Percentiles rank a stretch among this genome's conserved stretches.
These are phyloP conservation scores for Plecturocebus donacophilus DNA, from an alignment of 2,113 vertebrate species.

Conservation along the genomic window DNA sequence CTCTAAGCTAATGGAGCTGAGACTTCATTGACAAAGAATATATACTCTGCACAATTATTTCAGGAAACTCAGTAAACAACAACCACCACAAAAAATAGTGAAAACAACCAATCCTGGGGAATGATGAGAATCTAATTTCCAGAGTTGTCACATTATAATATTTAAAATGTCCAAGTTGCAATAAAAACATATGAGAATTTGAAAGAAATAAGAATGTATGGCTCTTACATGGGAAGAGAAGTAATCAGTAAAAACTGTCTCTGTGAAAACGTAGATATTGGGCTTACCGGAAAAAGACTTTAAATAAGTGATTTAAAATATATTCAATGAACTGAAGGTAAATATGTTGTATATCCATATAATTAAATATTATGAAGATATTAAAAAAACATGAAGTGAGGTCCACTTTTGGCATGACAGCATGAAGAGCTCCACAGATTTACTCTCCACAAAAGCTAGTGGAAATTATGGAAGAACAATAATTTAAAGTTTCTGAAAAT, in stretches of 20 bases:
- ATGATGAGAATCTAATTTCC: background rate
- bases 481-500: background rate
- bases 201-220: background rate
- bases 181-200: background rate
- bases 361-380: background rate
- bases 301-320: background rate
- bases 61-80: background rate
- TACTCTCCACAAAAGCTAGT: background rate
- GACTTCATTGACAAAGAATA: background rate
- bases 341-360: background rate
- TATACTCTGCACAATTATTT: background rate
- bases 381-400: background rate
- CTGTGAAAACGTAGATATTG: background rate
- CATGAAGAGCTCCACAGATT: background rate
- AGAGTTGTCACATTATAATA: background rate
- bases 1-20: background rate
- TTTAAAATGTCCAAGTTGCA: background rate
- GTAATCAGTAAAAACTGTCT: background rate
- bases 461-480: background rate
- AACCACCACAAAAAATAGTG: background rate
- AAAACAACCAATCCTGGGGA: background rate
- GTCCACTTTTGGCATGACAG: background rate
- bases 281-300: background rate
- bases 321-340: background rate
- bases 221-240: background rate